Evolutionary conservation across 2,797 vertebrate genomes (phyloP), one percentile per base, ranked within the genome.

Genomic region (Tokudaia tokunoshimensis): DNA sequence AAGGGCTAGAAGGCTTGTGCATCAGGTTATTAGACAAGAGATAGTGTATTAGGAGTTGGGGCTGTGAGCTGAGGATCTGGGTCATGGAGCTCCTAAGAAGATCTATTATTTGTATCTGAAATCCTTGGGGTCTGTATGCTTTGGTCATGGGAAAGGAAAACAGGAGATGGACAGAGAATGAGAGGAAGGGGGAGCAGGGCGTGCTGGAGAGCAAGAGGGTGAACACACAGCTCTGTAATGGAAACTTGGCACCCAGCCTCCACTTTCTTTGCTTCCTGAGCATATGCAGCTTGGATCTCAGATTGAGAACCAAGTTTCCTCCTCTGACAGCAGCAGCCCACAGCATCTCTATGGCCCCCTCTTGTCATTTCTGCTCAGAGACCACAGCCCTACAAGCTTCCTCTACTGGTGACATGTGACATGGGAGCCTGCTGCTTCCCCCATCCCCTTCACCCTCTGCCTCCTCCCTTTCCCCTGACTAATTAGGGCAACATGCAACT

Each of bases 401-500:
- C 0, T 80, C 74, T 67, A 76, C 92, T 78, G 19, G 79, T 97
- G 97, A 93, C 96, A 96, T 91, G 89, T 10, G 91, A 97, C 96
- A 92, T 76, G 78, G 2, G 79, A 98, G 57, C 83, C 44, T 0
- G 37, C 82, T 85, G 92, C 61, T 90, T 89, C 59, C 83, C 41
- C 20, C 86, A 63, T 72, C 24, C 13, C 86, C 57, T 20, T 61
- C 44, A 24, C 3, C 52, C 79, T 44, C 29, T 34, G 20, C 52
- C 75, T 85, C 65, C 3, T 4, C 52, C 91, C 78, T 6, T 50
- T 89, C 81, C 63, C 76, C 85, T 57, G 75, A 94, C 95, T 98
- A 96, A 97, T 97, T 94, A 96, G 97, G 97, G 96, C 97, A 97
- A 93, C 78, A 13, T 82, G 96, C 94, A 97, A 94, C n/a, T 96